Evolutionary conservation across 2,113 vertebrate species (phyloP).

Genomic region (Arenaria interpres): DNA sequence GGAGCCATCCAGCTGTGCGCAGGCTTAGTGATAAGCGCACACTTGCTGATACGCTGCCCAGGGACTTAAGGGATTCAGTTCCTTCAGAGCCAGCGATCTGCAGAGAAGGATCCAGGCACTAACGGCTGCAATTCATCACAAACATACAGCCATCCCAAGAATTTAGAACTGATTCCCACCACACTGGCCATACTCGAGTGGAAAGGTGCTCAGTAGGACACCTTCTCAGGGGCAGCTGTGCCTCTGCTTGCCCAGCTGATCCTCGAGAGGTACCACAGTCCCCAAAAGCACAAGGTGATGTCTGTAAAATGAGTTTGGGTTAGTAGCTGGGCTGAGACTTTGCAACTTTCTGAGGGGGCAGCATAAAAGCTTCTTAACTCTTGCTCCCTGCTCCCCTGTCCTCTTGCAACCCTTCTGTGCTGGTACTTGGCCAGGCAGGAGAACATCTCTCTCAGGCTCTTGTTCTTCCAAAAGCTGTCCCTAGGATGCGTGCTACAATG

Average conservation of each 20-base stretch:
- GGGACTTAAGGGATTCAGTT: neutral
- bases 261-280: neutral
- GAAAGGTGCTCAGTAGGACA: neutral
- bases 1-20: neutral
- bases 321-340: neutral
- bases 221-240: neutral
- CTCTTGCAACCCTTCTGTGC: neutral
- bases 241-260: neutral
- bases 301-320: neutral
- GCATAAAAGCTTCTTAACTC: neutral
- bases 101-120: neutral
- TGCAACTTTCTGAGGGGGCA: neutral
- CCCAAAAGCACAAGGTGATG: neutral
- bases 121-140: neutral
- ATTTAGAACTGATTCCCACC: neutral
- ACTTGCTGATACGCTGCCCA: neutral
- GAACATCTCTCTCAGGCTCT: neutral
- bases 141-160: neutral
- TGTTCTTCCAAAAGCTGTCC: neutral
- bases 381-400: neutral
- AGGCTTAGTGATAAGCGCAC: neutral
- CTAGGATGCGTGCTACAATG: neutral
- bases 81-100: neutral
- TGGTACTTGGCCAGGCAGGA: neutral
- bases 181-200: fast-evolving